Percentiles rank a stretch among this genome's conserved stretches.
Conservation (phyloP, 2,113 vertebrate species). For the Hyla sarda region DNA sequence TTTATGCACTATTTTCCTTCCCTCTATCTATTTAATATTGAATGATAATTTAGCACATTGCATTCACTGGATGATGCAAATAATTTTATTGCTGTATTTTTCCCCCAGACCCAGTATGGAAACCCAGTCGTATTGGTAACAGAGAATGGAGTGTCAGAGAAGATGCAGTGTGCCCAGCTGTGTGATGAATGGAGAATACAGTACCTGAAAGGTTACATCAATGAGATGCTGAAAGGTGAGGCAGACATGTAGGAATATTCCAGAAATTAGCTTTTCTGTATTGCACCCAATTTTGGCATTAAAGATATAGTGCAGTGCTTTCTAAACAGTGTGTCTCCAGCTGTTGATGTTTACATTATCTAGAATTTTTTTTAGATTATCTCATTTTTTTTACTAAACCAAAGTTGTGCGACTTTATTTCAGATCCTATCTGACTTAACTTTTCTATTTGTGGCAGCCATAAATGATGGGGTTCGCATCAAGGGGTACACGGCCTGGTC, state of each 20-base stretch:
- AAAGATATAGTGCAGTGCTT: too few species aligned
- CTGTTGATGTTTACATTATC: too few species aligned
- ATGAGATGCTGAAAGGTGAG: conserved; percentile 94
- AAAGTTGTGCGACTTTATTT: too few species aligned
- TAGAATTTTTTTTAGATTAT: too few species aligned
- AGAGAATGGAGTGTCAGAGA: conserved; percentile 90
- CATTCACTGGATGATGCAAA: background rate
- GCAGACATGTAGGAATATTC: background rate
- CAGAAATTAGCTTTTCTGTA: background rate
- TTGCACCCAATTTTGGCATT: background rate
- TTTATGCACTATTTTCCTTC: too few species aligned
- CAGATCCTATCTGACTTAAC: too few species aligned
- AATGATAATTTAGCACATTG: background rate
- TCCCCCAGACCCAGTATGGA: conserved; percentile 87
- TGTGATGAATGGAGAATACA: conserved; percentile 91
- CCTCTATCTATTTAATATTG: background rate
- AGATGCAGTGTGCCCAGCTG: conserved; percentile 79
- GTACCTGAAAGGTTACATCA: conserved; percentile 88
- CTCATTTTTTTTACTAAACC: too few species aligned
- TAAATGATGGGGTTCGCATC: conserved; percentile 88
- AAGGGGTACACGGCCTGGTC: conserved; percentile 92
- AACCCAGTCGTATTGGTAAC: conserved; percentile 89
- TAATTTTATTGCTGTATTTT: background rate
- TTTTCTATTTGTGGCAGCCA: conserved; percentile 72
- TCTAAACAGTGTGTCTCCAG: too few species aligned